phyloP scores from a whole-genome alignment of 2,888 invertebrate species.

The Acleris cristana region DNA sequence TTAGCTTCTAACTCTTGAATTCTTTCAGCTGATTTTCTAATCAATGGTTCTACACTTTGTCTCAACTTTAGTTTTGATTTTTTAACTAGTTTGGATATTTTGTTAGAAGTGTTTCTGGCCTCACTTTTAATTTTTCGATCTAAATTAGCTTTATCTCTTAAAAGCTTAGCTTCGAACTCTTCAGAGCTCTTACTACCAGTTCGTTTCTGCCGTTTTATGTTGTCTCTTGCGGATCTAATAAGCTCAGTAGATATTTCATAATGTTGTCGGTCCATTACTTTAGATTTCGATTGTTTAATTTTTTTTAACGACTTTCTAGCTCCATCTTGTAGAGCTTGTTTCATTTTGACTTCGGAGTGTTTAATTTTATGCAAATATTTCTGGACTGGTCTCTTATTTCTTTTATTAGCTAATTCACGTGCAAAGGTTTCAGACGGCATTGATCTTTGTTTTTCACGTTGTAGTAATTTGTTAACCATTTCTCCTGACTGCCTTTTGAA shows the following conservation, averaged over 20 bases:
- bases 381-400: constrained; percentile 40
- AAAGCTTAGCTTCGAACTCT: neutral
- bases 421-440: constrained; percentile 23
- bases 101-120: constrained; percentile 1
- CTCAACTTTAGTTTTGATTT: constrained; percentile 6
- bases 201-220: neutral
- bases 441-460: constrained; percentile 29
- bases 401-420: constrained; percentile 10
- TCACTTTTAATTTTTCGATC: neutral
- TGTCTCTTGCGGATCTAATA: neutral
- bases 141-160: neutral
- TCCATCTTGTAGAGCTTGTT: neutral
- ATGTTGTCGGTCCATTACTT: neutral
- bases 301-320: neutral
- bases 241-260: neutral
- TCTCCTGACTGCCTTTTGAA: constrained; percentile 45
- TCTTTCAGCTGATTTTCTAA: constrained; percentile 4
- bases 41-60: neutral
- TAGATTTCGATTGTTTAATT: neutral
- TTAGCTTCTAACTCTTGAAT: neutral
- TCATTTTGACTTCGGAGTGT: constrained; percentile 32
- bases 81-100: neutral
- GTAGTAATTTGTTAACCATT: constrained; percentile 41
- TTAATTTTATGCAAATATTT: constrained; percentile 49
- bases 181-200: neutral